Percentiles rank a stretch among this genome's conserved stretches.
These are phyloP conservation scores for Catharus minimus DNA, from an alignment of 2,113 vertebrate species.

Conservation along the genomic window DNA sequence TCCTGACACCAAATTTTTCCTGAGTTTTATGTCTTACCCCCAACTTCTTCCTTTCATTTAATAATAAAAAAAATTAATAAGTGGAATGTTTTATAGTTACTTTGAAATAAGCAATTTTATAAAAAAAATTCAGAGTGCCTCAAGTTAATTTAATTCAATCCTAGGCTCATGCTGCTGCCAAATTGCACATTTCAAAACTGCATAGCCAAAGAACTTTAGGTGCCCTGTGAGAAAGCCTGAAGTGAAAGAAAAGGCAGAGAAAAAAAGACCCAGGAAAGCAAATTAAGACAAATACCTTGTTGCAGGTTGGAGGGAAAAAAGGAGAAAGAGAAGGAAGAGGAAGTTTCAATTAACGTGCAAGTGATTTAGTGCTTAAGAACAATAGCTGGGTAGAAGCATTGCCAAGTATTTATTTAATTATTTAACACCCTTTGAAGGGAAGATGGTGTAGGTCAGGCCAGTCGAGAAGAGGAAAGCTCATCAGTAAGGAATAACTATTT, in stretches of 20 bases:
- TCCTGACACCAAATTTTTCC: slow-evolving; percentile 39
- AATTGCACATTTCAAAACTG: slow-evolving; percentile 78
- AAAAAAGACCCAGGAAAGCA: slow-evolving; percentile 64
- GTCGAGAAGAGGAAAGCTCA: slow-evolving; percentile 18
- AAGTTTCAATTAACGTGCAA: slow-evolving; percentile 70
- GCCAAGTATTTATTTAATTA: slow-evolving; percentile 66
- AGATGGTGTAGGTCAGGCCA: slow-evolving; percentile 16
- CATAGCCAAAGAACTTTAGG: slow-evolving; percentile 74
- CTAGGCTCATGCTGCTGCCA: slow-evolving; percentile 72
- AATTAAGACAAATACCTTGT: slow-evolving; percentile 70
- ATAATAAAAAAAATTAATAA: slow-evolving; percentile 70
- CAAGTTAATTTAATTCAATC: slow-evolving; percentile 82
- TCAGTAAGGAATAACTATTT: slow-evolving; percentile 14
- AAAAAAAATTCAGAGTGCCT: slow-evolving; percentile 72
- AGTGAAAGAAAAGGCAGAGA: slow-evolving; percentile 43
- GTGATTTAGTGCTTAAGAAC: slow-evolving; percentile 72
- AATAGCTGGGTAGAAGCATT: slow-evolving; percentile 51
- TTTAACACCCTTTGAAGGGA: slow-evolving; percentile 52
- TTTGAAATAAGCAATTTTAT: slow-evolving; percentile 80
- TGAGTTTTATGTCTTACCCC: slow-evolving; percentile 23
- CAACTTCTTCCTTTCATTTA: slow-evolving; percentile 41
- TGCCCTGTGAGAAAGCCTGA: slow-evolving; percentile 76
- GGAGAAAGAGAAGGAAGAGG: slow-evolving; percentile 45
- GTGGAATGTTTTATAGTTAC: slow-evolving; percentile 71
- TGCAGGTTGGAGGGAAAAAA: slow-evolving; percentile 35